Base-by-base conservation (phyloP, 2,113 vertebrate genomes). In the Pagrus major region DNA sequence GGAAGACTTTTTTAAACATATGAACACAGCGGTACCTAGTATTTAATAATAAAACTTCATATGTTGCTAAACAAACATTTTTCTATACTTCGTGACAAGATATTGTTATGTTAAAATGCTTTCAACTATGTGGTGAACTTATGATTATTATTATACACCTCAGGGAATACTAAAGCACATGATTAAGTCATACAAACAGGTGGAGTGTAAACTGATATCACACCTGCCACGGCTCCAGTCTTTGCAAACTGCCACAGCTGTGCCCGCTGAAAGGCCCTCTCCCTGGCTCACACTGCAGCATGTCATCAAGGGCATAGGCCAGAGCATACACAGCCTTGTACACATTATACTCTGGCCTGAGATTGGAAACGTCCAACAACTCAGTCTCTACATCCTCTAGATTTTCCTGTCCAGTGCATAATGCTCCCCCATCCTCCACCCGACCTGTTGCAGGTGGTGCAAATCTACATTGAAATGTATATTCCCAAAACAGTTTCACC, bases 261-360 rank as follows among this genome's bases (percentile, higher is more conserved):
- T n/a, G n/a, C n/a, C n/a, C n/a, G n/a, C n/a, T n/a, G n/a, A n/a
- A n/a, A n/a, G n/a, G n/a, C n/a, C n/a, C n/a, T n/a, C n/a, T n/a
- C n/a, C n/a, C n/a, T n/a, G n/a, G n/a, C n/a, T n/a, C n/a, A 78
- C 94, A 95, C 27, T n/a, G 70, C 56, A 91, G 71, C 61, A 94
- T 72, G 10, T 90, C 76, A 63, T 93, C 84, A 2, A 94, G 76
- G 2, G 91, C 89, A 39, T 94, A 70, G 0, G 94, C 94, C 25
- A 95, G 75, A 11, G 93, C 90, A 76, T 95, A 94, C 44, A 94
- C 93, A 46, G 93, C 94, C 72, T 94, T 94, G 72, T 95, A 94
- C 7, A 93, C 89, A 46, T 94, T 94, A 33, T 94, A 95, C 6
- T 93, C 89, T 33, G 85, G 63, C 49, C 86, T 83, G 46, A 90